phyloP scores from a whole-genome alignment of 2,888 invertebrate genomes.

The Myopa testacea region DNA sequence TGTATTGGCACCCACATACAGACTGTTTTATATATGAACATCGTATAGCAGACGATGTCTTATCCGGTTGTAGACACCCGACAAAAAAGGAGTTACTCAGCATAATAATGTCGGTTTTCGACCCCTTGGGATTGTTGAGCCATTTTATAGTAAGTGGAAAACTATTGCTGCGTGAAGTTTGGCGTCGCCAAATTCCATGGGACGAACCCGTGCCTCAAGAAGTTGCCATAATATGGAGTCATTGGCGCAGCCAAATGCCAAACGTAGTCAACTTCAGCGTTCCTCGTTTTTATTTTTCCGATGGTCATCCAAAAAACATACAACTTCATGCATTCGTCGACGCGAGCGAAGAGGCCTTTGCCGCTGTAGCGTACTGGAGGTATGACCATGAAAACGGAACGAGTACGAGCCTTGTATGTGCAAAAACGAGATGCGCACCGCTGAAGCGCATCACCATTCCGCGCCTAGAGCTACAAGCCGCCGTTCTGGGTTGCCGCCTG shows the following conservation, averaged over 20 bases:
- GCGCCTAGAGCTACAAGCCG: slow-evolving; percentile 27
- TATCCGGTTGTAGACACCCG: background rate
- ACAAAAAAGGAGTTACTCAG: background rate
- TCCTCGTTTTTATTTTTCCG: slow-evolving; percentile 11
- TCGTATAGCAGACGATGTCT: background rate
- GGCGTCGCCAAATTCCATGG: background rate
- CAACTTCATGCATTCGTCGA: background rate
- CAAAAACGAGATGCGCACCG: slow-evolving; percentile 40
- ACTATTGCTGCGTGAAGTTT: background rate
- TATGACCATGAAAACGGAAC: background rate
- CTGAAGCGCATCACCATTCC: background rate
- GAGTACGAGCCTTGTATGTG: background rate
- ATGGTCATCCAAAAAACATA: background rate
- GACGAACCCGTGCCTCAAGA: background rate
- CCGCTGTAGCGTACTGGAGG: slow-evolving; percentile 5
- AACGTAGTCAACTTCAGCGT: background rate
- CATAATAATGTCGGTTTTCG: no score
- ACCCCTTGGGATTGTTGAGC: background rate
- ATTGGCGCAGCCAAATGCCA: background rate
- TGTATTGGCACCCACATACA: slow-evolving; percentile 14
- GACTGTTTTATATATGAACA: slow-evolving; percentile 13
- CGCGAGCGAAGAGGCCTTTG: slow-evolving; percentile 6
- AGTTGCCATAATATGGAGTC: background rate
- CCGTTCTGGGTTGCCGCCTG: slow-evolving; percentile 42
- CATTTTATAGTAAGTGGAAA: background rate